Percentiles rank a stretch among this genome's conserved stretches.
Evolutionary conservation across 2,888 invertebrate species (phyloP).

Genomic region (Xiphydria camelus): DNA sequence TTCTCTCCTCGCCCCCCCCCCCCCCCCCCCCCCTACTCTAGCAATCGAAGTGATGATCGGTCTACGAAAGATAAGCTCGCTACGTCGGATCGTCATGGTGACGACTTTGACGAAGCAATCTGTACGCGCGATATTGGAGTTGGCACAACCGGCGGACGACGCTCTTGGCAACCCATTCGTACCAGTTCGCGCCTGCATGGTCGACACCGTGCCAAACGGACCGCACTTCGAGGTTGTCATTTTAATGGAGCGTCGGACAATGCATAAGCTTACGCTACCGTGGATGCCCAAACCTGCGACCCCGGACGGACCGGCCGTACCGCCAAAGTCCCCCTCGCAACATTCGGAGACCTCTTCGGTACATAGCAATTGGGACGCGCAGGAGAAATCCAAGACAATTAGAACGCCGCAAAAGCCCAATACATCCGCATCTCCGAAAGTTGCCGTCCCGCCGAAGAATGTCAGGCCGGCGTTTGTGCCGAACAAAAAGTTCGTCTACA

Average conservation of each 20-base stretch:
- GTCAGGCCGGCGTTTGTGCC: too few relatives aligned
- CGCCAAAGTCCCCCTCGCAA: not conserved
- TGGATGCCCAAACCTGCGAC: constrained; percentile 8
- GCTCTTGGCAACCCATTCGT: constrained; percentile 48
- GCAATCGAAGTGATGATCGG: constrained; percentile 50
- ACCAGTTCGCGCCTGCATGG: constrained; percentile 46
- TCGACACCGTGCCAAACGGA: constrained; percentile 50
- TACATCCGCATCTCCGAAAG: not conserved
- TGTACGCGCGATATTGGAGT: constrained; percentile 52
- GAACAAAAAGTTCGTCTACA: not conserved
- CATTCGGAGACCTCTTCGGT: not conserved
- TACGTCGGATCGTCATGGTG: constrained; percentile 49
- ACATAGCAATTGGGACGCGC: too few relatives aligned
- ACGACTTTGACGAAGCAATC: constrained; percentile 54
- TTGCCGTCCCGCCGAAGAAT: too few relatives aligned
- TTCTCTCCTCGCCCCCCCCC: too few relatives aligned
- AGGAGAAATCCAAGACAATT: too few relatives aligned
- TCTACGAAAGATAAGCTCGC: constrained; percentile 43
- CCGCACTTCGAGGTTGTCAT: constrained; percentile 52
- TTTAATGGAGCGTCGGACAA: constrained; percentile 46
- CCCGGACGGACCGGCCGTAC: not conserved
- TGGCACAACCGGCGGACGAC: constrained; percentile 44
- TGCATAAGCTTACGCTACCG: constrained; percentile 35
- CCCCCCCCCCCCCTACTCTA: too few relatives aligned
- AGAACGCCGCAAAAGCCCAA: not conserved